Base-by-base conservation (phyloP, 2,797 vertebrate genomes). In the Microtus californicus region DNA sequence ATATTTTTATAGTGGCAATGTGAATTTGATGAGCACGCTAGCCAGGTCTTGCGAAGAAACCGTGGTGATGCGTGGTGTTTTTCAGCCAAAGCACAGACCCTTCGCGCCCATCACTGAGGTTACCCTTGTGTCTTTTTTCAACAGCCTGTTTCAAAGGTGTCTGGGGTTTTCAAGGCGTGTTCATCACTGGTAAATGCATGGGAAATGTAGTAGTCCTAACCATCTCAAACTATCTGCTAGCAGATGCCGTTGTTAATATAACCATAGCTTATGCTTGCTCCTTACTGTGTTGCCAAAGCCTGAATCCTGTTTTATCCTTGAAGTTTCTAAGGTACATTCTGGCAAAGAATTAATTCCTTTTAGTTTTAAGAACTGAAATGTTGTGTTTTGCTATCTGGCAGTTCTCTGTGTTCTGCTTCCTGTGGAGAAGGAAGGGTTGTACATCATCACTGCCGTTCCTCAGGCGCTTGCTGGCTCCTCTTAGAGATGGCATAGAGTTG, bases 321-420 rank as follows among this genome's bases (percentile, higher is more conserved):
- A 86, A 88, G 83, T 82, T 86, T 13, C 56, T 4, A 23, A 82
- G 29, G 29, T 19, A 43, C 56, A 69, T 91, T 73, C 69, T 94
- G 59, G 74, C 90, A 90, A 91, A 65, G n/a, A 87, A 54, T 90
- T 92, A 82, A 61, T 89, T 92, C 90, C 59, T 93, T 93, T 67
- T 77, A n/a, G 37, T 69, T 88, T 90, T 56, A 59, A n/a, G 69
- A 96, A 93, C 45, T 21, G 48, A 96, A 93, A 54, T 21, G 48
- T 74, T 61, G 15, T 71, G 23, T 74, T 89, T 95, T 93, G 74
- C 87, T 95, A 92, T n/a, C 51, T 92, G 73, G 61, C 51, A 91
- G 45, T 79, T 93, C 95, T 85, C 23, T 91, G 65, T 73, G 73
- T 48, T 80, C 81, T 95, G 56, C 89, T 61, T 90, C 87, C 78